Evolutionary conservation across 2,113 vertebrate genomes (phyloP), one percentile per base, ranked within the genome.

Genomic region (Isurus oxyrinchus): DNA sequence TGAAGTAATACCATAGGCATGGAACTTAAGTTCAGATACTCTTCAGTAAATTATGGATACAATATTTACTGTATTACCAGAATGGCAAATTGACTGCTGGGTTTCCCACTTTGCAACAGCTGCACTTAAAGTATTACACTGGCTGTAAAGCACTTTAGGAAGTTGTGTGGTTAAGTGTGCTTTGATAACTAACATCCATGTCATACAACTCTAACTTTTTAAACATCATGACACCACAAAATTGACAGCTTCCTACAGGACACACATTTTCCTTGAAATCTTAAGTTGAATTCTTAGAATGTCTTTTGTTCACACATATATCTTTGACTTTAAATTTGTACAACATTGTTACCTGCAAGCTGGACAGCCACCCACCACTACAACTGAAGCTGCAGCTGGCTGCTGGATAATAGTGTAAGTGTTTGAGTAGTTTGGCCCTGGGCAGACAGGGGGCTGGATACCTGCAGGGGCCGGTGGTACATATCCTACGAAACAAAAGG

Each of bases 361-460:
- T 0, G 99, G 99, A 96, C 99, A 99, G 97, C 99, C 99, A 96
- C 99, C 99, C 49, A 99, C 99, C 67, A 99, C 99, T n/a, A 99
- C 99, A 49, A 99, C 99, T 27, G 98, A 98, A 97, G 98, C 97
- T 87, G 98, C 96, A 61, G 97, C 96, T 95, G 97, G 97, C 66
- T 99, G 99, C 2, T 99, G 99, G 95, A 99, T 98, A 97, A 99
- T 99, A 96, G 98, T 98, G 97, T 99, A 99, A 0, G 98, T 98
- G 97, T 97, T 98, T 0, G 98, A 76, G n/a, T 98, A 99, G 96
- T 94, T 97, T 0, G 98, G 98, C 96, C 98, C 98, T 86, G 98
- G 97, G 72, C 98, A 96, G 0, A 98, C 97, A 8, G 98, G 97
- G 5, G 98, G 97, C 55, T 97, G 97, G 2, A 97, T 97, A 86